Base-by-base conservation (phyloP, 2,888 invertebrate species). In the Euproctis similis region DNA sequence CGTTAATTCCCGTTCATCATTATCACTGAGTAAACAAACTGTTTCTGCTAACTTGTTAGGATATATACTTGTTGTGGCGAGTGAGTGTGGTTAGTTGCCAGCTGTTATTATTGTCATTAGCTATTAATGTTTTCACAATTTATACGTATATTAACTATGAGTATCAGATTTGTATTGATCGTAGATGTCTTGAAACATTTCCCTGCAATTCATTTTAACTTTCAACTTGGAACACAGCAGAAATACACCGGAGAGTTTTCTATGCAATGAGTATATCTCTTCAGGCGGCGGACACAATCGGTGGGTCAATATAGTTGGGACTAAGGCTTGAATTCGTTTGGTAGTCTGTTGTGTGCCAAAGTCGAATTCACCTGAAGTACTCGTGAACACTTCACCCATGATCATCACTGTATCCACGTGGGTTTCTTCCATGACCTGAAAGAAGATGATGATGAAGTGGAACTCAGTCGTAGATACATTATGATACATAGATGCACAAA, bases 321-420 rank as follows among this genome's bases (percentile, higher is more conserved):
- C 93, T 10, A 95, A 74, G 3, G 90, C 85, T 44, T 97, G 95
- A 37, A 99, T 92, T 24, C 87, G 75, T 2, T 93, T 92, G 1
- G 94, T 94, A 1, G 88, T 88, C 37, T 82, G 76, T 68, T 98
- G 98, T 5, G 87, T 86, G 1, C 95, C 94, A 68, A 99, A 99
- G 76, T 98, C 93, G 65, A 95, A 99, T 18, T 90, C 89, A 0
- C 89, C 90, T 1, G 88, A 82, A 1, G 88, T 82, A 29, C 80
- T 82, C 3, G 92, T 89, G 73, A 99, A 97, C 2, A 98, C 93
- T 84, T 98, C 97, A 2, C 97, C 98, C 54, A 99, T 88, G 48
- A 98, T 95, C 94, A 97, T 95, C 0, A 98, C 97, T 0, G 98
- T 95, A 61, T 98, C 95, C 0, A 97, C 90, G 73, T 99, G 99